These are phyloP conservation scores for Apis laboriosa DNA, from an alignment of 1,140 invertebrate genomes.

Conservation along the genomic window DNA sequence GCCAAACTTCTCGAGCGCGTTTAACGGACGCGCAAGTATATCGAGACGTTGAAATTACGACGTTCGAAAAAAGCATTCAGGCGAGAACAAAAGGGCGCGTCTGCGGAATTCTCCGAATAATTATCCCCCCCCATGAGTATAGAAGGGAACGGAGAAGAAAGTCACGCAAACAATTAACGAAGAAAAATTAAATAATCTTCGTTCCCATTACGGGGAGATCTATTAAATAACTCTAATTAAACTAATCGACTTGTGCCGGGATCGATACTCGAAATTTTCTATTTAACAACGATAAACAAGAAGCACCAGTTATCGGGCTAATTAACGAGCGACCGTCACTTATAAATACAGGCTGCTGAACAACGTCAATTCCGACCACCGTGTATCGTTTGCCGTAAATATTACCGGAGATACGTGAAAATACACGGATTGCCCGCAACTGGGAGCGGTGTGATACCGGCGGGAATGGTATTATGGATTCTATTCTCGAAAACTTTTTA, in stretches of 20 bases:
- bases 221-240: conserved; percentile 38
- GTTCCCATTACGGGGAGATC: conserved; percentile 8
- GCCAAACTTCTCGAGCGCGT: no score
- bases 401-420: neutral
- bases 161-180: conserved; percentile 33
- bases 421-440: neutral
- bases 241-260: conserved; percentile 1
- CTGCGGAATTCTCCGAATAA: neutral
- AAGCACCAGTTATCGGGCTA: neutral
- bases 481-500: no score
- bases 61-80: neutral
- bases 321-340: conserved; percentile 24
- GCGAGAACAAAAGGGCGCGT: conserved; percentile 3
- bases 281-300: conserved; percentile 30
- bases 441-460: neutral
- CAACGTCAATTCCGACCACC: neutral
- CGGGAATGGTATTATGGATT: no score
- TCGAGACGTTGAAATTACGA: neutral
- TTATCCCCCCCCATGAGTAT: neutral
- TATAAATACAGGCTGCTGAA: neutral
- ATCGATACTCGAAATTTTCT: conserved; percentile 35
- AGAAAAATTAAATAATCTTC: conserved; percentile 31
- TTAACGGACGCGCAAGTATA: neutral
- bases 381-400: conserved; percentile 5
- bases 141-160: neutral